Base-by-base conservation (phyloP, 2,113 vertebrate genomes). In the Colossoma macropomum region DNA sequence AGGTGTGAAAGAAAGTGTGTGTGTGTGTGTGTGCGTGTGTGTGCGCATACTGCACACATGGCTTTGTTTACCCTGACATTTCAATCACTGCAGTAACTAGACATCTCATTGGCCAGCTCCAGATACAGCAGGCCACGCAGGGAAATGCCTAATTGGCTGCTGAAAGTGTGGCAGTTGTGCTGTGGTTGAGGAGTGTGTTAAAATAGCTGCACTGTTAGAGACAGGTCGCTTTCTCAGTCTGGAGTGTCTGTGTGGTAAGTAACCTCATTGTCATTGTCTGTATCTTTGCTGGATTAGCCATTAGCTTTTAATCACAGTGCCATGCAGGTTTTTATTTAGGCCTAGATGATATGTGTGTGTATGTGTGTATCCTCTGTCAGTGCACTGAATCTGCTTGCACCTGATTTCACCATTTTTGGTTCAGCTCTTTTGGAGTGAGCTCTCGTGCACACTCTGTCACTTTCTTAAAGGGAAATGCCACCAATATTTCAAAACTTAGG, bases 51-150 rank as follows among this genome's bases (percentile, higher is more conserved):
- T 52, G 27, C 63, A 52, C 75, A 77, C 25, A 65, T 65, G 60
- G 59, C 25, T 28, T 78, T 52, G 41, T 65, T 63, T 79, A 68
- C 28, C 45, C 48, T 79, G 17, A 66, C 62, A 78, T 78, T 68
- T 78, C 27, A 65, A 65, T 66, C 63, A 66, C 63, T 66, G 27
- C 63, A 54, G 63, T 54, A 78, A 56, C 30, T 79, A 69, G 45
- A 79, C 30, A 38, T 56, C 68, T 56, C 13, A 69, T 80, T 68
- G 65, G 65, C 19, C 65, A 19, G 30, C 16, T 17, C 65, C 30
- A 27, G 66, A 38, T 27, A 23, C 65, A 56, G 60, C 41, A 41
- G 62, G 65, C 28, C 50, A 80, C 52, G 21, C 66, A 38, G 1
- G 16, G 66, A 70, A 11, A 71, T 17, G 27, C 34, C 69, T 70